Percentiles rank a stretch among this genome's conserved stretches.
Conservation (phyloP, 2,888 invertebrate genomes). For the Zygogramma bicolorata region DNA sequence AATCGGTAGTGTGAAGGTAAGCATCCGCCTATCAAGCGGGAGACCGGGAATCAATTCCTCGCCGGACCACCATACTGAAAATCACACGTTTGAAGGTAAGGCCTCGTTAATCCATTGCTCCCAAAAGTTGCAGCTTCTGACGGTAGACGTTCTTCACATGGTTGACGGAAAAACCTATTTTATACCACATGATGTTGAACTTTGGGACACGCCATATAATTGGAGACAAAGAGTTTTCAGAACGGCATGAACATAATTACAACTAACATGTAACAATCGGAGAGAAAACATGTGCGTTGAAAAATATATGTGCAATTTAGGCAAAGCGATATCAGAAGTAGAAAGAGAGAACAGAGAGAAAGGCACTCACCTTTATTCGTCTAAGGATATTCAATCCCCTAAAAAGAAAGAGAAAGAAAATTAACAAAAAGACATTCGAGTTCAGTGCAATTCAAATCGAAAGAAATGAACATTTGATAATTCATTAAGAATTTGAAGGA, state of each 20-base stretch:
- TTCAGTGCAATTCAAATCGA: slow-evolving; percentile 24
- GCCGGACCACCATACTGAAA: too few species aligned
- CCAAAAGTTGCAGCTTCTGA: too few species aligned
- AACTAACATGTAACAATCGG: neutral
- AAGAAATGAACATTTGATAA: slow-evolving; percentile 8
- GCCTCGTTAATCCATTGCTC: too few species aligned
- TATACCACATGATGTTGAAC: too few species aligned
- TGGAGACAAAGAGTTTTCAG: too few species aligned
- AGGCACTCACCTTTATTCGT: slow-evolving; percentile 64
- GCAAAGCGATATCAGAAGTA: slow-evolving; percentile 19
- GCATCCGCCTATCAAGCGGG: too few species aligned
- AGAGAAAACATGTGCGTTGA: neutral
- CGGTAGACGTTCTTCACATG: too few species aligned
- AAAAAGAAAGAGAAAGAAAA: slow-evolving; percentile 62
- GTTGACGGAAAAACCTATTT: too few species aligned
- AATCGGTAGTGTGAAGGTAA: too few species aligned
- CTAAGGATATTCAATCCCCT: slow-evolving; percentile 65
- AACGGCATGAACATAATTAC: neutral
- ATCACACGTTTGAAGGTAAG: too few species aligned
- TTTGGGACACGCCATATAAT: too few species aligned
- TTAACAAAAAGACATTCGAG: slow-evolving; percentile 55
- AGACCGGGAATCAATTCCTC: too few species aligned
- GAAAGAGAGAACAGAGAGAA: slow-evolving; percentile 39
- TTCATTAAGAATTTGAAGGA: neutral
- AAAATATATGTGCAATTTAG: slow-evolving; percentile 10